Evolutionary conservation across 2,888 invertebrate genomes (phyloP).

Genomic region (Gerris lacustris): DNA sequence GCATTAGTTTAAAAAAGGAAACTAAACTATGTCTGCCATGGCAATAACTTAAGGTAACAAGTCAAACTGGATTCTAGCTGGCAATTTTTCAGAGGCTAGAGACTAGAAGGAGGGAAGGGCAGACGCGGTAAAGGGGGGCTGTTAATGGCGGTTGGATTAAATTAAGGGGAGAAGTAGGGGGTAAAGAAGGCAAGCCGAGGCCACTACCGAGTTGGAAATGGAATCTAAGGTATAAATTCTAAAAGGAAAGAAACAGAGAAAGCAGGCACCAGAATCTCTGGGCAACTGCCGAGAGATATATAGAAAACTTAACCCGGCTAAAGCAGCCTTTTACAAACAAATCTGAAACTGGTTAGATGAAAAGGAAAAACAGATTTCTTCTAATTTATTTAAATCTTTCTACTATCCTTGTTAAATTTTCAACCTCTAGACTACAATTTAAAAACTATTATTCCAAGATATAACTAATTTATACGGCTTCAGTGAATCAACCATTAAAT

Average conservation of each 20-base stretch:
- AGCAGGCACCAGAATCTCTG: not conserved
- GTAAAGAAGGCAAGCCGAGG: not conserved
- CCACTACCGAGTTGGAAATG: not conserved
- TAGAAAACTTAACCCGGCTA: too few species aligned
- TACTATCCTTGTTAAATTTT: too few species aligned
- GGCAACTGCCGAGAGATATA: too few species aligned
- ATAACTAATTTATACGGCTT: too few species aligned
- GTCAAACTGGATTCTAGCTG: not conserved
- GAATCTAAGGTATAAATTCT: not conserved
- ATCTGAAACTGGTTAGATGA: too few species aligned
- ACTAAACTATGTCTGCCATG: not conserved
- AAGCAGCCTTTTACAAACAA: too few species aligned
- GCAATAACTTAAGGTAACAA: not conserved
- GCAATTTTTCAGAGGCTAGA: not conserved
- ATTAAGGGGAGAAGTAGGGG: not conserved
- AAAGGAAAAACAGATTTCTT: too few species aligned
- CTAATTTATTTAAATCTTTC: too few species aligned
- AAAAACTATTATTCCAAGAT: too few species aligned
- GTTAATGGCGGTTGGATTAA: not conserved
- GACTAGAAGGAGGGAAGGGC: not conserved
- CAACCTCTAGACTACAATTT: too few species aligned
- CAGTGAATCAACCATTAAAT: too few species aligned
- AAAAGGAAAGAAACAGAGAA: not conserved
- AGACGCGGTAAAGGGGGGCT: not conserved
- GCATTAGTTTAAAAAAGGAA: too few species aligned